Base-by-base conservation (phyloP, 2,797 vertebrate species). In the Cuculus canorus region DNA sequence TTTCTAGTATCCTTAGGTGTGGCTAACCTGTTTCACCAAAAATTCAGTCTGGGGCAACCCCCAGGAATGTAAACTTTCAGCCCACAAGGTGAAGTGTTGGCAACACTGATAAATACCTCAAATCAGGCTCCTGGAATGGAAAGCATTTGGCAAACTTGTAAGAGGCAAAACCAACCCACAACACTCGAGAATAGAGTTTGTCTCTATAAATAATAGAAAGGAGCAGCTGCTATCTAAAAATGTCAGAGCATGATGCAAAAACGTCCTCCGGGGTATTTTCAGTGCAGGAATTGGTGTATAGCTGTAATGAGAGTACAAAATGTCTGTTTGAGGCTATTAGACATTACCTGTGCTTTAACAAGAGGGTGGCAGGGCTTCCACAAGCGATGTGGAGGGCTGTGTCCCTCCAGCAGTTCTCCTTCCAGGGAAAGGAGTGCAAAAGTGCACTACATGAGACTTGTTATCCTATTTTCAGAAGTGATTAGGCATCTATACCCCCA, bases 121-220 rank as follows among this genome's bases (percentile, higher is more conserved):
- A 66, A 96, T 86, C 54, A 75, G 35, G 27, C 28, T 82, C 23
- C 53, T 90, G 93, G 92, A 95, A 96, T 95, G 94, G 93, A 76
- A 95, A 93, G 37, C 83, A 90, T 94, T 86, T 95, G 94, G 81
- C 64, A 90, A 85, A 35, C 35, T 86, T 73, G 8, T 90, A 70
- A 90, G 86, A 82, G 48, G 59, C 0, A 0, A 95, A 96, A 86
- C 35, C 66, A 95, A 54, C 57, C 78, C 82, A 90, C 72, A 93
- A 37, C 25, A 79, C 75, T 95, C 5, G 0, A 93, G 63, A 90
- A 86, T 9, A 86, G 56, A 88, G 5, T 33, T 79, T 88, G 83
- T 72, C 71, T 57, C 68, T 95, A 88, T 94, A 96, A 95, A 95
- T 88, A 95, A 92, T 95, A 64, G 90, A 95, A 95, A 88, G 48